Base-by-base conservation (phyloP, 2,113 vertebrate genomes). In the Centrocercus urophasianus region DNA sequence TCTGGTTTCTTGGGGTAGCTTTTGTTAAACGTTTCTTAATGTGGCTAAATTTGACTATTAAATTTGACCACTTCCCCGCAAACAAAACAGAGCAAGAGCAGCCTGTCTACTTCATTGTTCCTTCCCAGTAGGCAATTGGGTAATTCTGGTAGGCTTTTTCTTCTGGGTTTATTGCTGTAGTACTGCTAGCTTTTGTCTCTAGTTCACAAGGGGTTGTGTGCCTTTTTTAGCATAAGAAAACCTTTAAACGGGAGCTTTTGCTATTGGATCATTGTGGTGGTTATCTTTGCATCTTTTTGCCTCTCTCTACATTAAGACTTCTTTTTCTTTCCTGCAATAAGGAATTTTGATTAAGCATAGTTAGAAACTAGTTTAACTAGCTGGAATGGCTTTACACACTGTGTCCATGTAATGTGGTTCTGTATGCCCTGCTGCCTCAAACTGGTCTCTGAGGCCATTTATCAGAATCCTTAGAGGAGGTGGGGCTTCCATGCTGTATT, bases 11-110 rank as follows among this genome's bases (percentile, higher is more conserved):
- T 96, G 94, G 94, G 93, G 94, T 96, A 96, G 95, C 96, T 97
- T 96, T 97, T 98, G 96, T 98, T 98, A 90, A 97, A 86, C 96
- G 95, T 98, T 97, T 96, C 95, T 98, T 97, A 94, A 94, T 87
- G 96, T 98, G 97, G 95, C 96, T 97, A 93, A 97, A 97, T 98
- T 97, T 97, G 96, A 97, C 96, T 96, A 95, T 97, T 97, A 96
- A 95, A 96, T 97, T 95, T 96, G 96, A 92, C 97, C 95, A 95
- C 95, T 97, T 98, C 95, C 96, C 93, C 92, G 74, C 93, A 94
- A 95, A 97, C 95, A 96, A 89, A 96, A 97, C 56, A 50, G 93
- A 96, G 94, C 94, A 94, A 90, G 84, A 95, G 95, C 96, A 93
- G 92, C 95, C 93, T 95, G 93, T 96, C 94, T 96, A 93, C 95